A percentile compares a stretch with the other conserved stretches of the same genome.
These are phyloP conservation scores for Horisme vitalbata DNA, from an alignment of 2,888 invertebrate species.

Conservation along the genomic window DNA sequence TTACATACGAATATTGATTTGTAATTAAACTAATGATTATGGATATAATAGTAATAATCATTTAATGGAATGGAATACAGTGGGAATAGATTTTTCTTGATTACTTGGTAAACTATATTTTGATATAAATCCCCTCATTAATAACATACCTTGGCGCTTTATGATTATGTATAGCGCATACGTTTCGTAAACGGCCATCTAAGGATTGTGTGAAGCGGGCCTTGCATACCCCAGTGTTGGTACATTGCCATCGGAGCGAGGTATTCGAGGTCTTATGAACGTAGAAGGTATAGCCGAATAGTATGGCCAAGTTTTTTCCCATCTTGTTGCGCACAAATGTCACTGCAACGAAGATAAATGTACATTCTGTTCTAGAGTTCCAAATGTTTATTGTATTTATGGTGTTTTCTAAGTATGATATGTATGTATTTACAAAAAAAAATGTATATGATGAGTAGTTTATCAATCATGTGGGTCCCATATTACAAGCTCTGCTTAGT, in stretches of 20 bases:
- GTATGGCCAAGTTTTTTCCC: slow-evolving; percentile 33
- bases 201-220: slow-evolving; percentile 14
- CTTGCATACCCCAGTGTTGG: slow-evolving; percentile 9
- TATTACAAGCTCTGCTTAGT: too few species aligned
- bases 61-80: too few species aligned
- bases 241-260: slow-evolving; percentile 22
- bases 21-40: not conserved
- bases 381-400: too few species aligned
- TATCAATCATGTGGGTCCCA: too few species aligned
- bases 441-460: too few species aligned
- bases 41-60: not conserved
- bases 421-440: too few species aligned
- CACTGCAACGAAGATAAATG: slow-evolving; percentile 15
- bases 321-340: slow-evolving; percentile 20
- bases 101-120: too few species aligned
- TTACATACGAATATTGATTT: too few species aligned
- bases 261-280: slow-evolving; percentile 15
- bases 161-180: slow-evolving; percentile 5
- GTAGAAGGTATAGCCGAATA: slow-evolving; percentile 31
- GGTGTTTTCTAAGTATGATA: too few species aligned
- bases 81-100: too few species aligned
- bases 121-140: slow-evolving; percentile 6
- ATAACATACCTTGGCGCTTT: slow-evolving; percentile 8
- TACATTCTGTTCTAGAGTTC: too few species aligned
- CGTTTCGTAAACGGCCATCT: slow-evolving; percentile 5